Evolutionary conservation across 2,888 invertebrate species (phyloP).

Genomic region (Myopa tessellatipennis): DNA sequence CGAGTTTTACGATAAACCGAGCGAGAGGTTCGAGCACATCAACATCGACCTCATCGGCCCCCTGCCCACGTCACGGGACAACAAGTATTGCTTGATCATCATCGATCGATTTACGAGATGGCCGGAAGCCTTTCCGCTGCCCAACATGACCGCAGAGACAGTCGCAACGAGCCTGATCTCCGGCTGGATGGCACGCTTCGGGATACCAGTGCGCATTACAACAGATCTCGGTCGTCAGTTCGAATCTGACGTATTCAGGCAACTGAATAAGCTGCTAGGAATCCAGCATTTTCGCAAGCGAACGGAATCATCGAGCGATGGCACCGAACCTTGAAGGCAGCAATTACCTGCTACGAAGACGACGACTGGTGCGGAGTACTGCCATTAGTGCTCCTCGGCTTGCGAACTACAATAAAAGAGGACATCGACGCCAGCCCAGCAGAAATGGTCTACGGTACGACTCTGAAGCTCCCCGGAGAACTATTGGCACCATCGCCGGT

Average conservation of each 20-base stretch:
- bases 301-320: no score
- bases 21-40: no score
- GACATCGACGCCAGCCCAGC: conserved; percentile 23
- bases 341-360: neutral
- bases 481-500: no score
- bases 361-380: neutral
- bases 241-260: conserved; percentile 19
- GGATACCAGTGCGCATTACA: no score
- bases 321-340: no score
- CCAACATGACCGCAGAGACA: no score
- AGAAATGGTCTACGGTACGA: neutral
- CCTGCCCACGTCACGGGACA: conserved; percentile 24
- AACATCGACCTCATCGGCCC: conserved; percentile 21
- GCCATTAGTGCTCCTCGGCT: no score
- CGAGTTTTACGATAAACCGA: no score
- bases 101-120: neutral
- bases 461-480: neutral
- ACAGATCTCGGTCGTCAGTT: neutral
- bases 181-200: no score
- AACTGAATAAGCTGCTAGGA: conserved; percentile 28
- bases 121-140: no score
- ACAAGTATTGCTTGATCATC: conserved; percentile 23
- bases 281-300: conserved; percentile 17
- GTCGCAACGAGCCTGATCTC: no score
- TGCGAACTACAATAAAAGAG: no score